These are phyloP conservation scores for Ceriagrion tenellum DNA, from an alignment of 2,888 invertebrate genomes.

Conservation along the genomic window DNA sequence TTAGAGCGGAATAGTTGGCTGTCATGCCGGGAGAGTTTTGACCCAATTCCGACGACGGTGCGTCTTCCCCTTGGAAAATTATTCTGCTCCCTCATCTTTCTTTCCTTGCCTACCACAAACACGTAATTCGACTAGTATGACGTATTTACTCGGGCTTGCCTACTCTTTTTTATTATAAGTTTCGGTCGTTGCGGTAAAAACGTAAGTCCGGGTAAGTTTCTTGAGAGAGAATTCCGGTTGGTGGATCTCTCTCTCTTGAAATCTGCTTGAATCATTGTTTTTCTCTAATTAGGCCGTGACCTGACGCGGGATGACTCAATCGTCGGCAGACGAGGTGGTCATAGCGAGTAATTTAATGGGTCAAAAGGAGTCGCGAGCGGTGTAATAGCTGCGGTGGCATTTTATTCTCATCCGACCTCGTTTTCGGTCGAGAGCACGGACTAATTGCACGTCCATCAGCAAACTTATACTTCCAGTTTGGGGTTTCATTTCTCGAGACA, in stretches of 20 bases:
- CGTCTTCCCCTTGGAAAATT: neutral
- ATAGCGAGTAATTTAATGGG: slow-evolving; percentile 28
- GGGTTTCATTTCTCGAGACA: neutral
- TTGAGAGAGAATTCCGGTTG: neutral
- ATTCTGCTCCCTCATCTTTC: neutral
- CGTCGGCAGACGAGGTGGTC: neutral
- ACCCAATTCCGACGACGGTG: neutral
- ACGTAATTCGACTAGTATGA: neutral
- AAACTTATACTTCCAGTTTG: neutral
- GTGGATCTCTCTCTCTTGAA: neutral
- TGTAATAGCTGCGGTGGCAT: neutral
- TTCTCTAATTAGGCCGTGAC: neutral
- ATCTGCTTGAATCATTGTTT: neutral
- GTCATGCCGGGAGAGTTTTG: neutral
- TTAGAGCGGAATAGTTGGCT: neutral
- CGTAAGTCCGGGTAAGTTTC: neutral
- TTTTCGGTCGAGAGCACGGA: neutral
- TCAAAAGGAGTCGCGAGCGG: slow-evolving; percentile 17
- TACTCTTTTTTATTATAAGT: neutral
- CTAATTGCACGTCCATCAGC: slow-evolving; percentile 43
- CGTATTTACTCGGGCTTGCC: neutral
- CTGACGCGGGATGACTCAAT: neutral
- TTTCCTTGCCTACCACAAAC: neutral
- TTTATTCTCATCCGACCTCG: neutral
- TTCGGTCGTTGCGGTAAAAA: neutral